A percentile compares a stretch with the other conserved stretches of the same genome.
phyloP scores from a whole-genome alignment of 2,888 invertebrate species.

The Leptopilina myrica region DNA sequence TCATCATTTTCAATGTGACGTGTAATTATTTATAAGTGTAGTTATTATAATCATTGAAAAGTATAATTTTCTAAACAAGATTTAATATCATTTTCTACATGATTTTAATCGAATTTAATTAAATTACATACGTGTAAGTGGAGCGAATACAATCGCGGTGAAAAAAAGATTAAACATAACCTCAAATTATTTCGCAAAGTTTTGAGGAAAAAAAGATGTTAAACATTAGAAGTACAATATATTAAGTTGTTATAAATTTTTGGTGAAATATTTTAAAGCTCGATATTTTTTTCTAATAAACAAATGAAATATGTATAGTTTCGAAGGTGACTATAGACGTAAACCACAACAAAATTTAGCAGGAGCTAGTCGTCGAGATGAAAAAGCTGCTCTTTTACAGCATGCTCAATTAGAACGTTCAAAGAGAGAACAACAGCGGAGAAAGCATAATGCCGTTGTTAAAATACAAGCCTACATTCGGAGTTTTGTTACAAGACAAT shows the following conservation, averaged over 20 bases:
- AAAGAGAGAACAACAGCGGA: slow-evolving; percentile 90
- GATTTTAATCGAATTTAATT: slow-evolving; percentile 4
- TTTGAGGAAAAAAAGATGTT: neutral
- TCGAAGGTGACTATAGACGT: slow-evolving; percentile 93
- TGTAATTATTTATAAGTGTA: slow-evolving; percentile 1
- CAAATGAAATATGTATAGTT: slow-evolving; percentile 80
- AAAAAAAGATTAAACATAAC: slow-evolving; percentile 2
- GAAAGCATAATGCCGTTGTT: slow-evolving; percentile 85
- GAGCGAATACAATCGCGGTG: neutral
- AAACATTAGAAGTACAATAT: neutral
- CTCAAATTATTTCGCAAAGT: neutral
- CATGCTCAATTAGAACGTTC: slow-evolving; percentile 91
- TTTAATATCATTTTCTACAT: neutral
- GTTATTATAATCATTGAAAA: neutral
- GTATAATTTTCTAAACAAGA: neutral
- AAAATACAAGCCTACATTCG: slow-evolving; percentile 89
- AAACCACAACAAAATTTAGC: slow-evolving; percentile 93
- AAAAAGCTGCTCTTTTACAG: slow-evolving; percentile 84
- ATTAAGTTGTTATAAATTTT: neutral
- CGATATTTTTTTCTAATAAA: slow-evolving; percentile 6
- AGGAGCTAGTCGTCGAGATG: slow-evolving; percentile 88
- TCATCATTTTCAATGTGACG: slow-evolving; percentile 30
- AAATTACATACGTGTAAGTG: neutral
- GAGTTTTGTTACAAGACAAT: slow-evolving; percentile 85
- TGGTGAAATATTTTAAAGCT: neutral